These are phyloP conservation scores for Synodontis membranacea DNA, from an alignment of 2,113 vertebrate species.

Conservation along the genomic window DNA sequence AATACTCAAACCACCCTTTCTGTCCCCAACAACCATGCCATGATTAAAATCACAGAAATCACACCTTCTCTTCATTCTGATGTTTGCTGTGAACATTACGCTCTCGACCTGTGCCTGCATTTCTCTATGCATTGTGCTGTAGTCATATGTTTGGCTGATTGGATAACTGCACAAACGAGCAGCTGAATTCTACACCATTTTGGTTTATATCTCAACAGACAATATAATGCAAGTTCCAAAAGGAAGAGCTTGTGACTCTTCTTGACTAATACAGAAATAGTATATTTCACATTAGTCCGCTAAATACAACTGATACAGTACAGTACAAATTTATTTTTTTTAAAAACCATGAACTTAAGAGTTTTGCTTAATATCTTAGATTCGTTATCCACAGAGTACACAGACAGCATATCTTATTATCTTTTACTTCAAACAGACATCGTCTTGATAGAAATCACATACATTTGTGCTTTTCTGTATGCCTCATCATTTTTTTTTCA, in stretches of 20 bases:
- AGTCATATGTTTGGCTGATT: not conserved
- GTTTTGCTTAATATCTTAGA: not conserved
- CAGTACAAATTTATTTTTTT: not conserved
- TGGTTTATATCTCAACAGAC: not conserved
- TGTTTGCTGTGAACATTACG: not conserved
- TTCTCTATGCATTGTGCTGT: not conserved
- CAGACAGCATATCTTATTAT: not conserved
- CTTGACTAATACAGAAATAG: not conserved
- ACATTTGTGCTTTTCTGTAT: conserved; percentile 4
- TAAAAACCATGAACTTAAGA: not conserved
- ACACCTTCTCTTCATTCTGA: not conserved
- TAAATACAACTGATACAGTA: not conserved
- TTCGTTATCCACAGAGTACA: not conserved
- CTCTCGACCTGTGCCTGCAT: not conserved
- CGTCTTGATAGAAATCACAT: not conserved
- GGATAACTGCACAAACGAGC: not conserved
- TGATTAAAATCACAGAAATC: not conserved
- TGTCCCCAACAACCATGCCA: not conserved
- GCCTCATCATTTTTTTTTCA: not conserved
- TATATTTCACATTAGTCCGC: not conserved
- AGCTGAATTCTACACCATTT: not conserved
- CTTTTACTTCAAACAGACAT: not conserved
- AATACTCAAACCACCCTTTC: not conserved
- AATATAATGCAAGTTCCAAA: not conserved
- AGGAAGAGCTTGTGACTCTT: not conserved